A percentile compares a stretch with the other conserved stretches of the same genome.
phyloP scores from a whole-genome alignment of 2,888 invertebrate genomes.

The Ganaspis brasiliensis region DNA sequence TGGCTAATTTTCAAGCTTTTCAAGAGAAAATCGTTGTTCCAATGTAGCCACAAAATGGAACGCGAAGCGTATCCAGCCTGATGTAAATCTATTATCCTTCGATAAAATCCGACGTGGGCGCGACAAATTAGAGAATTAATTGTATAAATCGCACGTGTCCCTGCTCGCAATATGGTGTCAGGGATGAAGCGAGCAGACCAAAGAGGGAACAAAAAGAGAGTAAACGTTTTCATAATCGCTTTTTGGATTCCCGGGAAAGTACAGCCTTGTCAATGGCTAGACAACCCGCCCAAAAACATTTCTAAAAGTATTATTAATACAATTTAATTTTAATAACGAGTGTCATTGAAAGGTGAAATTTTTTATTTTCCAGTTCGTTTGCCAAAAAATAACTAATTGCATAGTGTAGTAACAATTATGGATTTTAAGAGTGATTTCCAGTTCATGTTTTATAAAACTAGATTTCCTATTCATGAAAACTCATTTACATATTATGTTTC shows the following conservation, averaged over 20 bases:
- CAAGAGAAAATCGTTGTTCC: slow-evolving; percentile 39
- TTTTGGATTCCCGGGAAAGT: slow-evolving; percentile 72
- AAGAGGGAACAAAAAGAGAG: slow-evolving; percentile 48
- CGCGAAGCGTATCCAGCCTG: slow-evolving; percentile 53
- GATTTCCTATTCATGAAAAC: too few relatives aligned
- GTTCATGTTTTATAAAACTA: too few relatives aligned
- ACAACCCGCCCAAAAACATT: slow-evolving; percentile 72
- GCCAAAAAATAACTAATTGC: not conserved
- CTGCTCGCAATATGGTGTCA: slow-evolving; percentile 31
- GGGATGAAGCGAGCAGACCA: slow-evolving; percentile 8
- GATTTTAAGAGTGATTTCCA: too few relatives aligned
- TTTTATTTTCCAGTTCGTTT: not conserved
- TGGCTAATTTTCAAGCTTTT: slow-evolving; percentile 44
- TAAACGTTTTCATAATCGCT: slow-evolving; percentile 68
- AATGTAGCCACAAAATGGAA: slow-evolving; percentile 30
- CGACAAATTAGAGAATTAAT: slow-evolving; percentile 77
- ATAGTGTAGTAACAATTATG: too few relatives aligned
- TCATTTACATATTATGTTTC: too few relatives aligned
- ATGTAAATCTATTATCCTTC: slow-evolving; percentile 69
- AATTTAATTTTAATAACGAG: slow-evolving; percentile 76
- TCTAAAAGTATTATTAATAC: slow-evolving; percentile 74
- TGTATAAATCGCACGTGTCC: slow-evolving; percentile 73
- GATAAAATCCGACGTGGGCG: slow-evolving; percentile 73
- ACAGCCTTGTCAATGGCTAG: slow-evolving; percentile 70
- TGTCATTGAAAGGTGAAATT: slow-evolving; percentile 28